phyloP scores from a whole-genome alignment of 1,140 invertebrate genomes.

The Nephotettix cincticeps region DNA sequence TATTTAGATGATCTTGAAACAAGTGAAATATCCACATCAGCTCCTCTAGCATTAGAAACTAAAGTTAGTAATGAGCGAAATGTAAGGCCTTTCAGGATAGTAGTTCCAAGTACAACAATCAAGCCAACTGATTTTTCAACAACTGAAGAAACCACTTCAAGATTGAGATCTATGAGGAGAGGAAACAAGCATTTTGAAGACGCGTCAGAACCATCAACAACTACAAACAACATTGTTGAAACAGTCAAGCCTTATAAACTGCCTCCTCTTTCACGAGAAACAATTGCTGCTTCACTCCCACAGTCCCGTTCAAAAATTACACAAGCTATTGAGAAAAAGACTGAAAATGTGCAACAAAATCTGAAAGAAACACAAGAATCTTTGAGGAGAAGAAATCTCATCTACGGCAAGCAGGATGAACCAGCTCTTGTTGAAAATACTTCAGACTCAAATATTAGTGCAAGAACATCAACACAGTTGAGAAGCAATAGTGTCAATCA shows the following conservation, averaged over 20 bases:
- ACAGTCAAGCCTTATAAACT: conserved; percentile 10
- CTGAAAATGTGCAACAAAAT: too few relatives aligned
- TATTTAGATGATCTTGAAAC: neutral
- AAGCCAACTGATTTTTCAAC: neutral
- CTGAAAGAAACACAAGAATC: too few relatives aligned
- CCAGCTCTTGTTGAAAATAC: too few relatives aligned
- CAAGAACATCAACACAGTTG: too few relatives aligned
- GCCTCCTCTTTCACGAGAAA: neutral
- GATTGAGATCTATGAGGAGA: neutral
- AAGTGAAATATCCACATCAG: neutral
- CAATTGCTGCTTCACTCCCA: neutral
- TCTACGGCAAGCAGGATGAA: too few relatives aligned
- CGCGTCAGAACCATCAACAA: neutral
- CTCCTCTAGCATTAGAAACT: neutral
- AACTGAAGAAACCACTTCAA: neutral
- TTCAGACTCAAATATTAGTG: too few relatives aligned
- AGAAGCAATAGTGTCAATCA: too few relatives aligned
- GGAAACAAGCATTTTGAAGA: neutral
- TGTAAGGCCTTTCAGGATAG: neutral
- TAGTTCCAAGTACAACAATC: neutral
- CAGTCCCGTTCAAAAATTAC: neutral
- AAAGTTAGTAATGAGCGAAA: neutral
- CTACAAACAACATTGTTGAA: neutral
- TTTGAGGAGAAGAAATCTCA: too few relatives aligned
- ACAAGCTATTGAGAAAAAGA: neutral